A percentile compares a stretch with the other conserved stretches of the same genome.
phyloP scores from a whole-genome alignment of 2,113 vertebrate species.

The Ranitomeya imitator region DNA sequence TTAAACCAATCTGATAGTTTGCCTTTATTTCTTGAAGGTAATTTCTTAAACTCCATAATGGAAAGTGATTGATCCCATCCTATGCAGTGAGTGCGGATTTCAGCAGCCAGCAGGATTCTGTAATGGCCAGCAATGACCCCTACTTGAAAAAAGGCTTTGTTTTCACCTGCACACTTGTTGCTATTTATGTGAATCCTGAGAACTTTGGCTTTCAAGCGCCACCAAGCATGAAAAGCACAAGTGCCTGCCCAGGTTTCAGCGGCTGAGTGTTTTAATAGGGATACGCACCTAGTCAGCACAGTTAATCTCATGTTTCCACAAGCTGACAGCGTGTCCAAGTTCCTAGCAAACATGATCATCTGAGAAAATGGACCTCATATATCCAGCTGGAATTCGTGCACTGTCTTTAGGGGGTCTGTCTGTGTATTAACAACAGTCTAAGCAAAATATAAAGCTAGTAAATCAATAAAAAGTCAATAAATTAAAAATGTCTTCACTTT shows the following conservation, averaged over 20 bases:
- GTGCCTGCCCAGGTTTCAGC: constrained; percentile 43
- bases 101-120: neutral
- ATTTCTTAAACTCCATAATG: neutral
- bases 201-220: constrained; percentile 39
- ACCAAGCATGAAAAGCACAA: constrained; percentile 53
- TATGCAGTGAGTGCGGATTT: constrained; percentile 22
- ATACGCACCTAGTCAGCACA: constrained; percentile 39
- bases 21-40: neutral
- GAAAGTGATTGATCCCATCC: constrained; percentile 6
- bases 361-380: constrained; percentile 38
- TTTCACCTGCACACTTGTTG: constrained; percentile 50
- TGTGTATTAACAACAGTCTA: neutral
- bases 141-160: constrained; percentile 35
- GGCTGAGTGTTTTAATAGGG: constrained; percentile 38
- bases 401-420: neutral
- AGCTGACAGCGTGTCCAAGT: constrained; percentile 43
- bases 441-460: neutral
- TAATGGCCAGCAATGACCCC: constrained; percentile 21
- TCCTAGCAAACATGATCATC: constrained; percentile 53
- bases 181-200: constrained; percentile 48
- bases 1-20: neutral
- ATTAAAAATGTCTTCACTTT: neutral
- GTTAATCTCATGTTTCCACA: constrained; percentile 46
- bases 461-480: neutral
- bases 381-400: neutral